Evolutionary conservation across 2,797 vertebrate genomes (phyloP).

Genomic region (Buphagus erythrorhynchus): DNA sequence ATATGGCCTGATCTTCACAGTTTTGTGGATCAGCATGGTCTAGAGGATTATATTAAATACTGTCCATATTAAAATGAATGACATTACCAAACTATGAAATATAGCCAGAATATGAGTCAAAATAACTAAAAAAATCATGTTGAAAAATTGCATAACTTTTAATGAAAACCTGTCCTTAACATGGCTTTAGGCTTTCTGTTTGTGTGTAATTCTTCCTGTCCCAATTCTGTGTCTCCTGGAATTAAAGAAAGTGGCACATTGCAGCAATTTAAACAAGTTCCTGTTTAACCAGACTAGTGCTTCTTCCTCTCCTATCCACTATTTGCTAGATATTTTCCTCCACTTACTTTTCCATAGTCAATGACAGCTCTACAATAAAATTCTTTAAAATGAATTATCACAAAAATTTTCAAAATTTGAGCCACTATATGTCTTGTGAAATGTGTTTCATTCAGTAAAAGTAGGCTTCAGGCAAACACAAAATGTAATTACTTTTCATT

Average conservation of each 20-base stretch:
- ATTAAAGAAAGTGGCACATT: neutral
- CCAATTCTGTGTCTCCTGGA: neutral
- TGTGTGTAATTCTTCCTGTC: neutral
- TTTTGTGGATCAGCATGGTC: neutral
- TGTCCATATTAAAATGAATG: neutral
- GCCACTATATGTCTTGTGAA: neutral
- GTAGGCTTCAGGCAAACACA: neutral
- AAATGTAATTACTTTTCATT: neutral
- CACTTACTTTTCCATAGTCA: neutral
- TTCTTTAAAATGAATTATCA: neutral
- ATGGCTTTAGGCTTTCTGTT: neutral
- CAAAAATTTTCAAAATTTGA: neutral
- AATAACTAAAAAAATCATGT: neutral
- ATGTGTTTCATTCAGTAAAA: neutral
- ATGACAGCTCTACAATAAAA: neutral
- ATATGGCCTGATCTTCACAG: neutral
- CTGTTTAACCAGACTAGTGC: neutral
- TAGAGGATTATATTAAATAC: neutral
- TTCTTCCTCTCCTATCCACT: neutral
- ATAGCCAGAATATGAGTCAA: neutral
- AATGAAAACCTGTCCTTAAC: neutral
- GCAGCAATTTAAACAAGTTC: neutral
- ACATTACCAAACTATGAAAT: neutral
- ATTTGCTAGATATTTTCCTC: neutral
- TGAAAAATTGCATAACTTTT: neutral